Conservation (phyloP, 1,140 invertebrate species). For the Scaptomyza graminum region DNA sequence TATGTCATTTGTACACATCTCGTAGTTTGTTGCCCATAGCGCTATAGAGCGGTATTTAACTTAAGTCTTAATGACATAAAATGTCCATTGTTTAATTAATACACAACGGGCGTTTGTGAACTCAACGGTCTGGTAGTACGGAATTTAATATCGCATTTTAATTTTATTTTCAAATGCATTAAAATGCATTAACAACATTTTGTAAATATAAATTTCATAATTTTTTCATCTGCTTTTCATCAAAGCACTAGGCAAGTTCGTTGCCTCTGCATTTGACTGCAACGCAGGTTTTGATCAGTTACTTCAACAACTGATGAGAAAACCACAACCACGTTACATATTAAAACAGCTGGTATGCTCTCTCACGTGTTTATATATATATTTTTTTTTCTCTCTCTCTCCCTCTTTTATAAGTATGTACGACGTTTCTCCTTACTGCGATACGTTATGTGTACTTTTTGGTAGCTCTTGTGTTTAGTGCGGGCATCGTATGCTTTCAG, state of each 20-base stretch:
- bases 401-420: not conserved
- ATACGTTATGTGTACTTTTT: conserved; percentile 33
- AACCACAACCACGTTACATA: conserved; percentile 12
- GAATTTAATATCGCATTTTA: not conserved
- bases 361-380: conserved; percentile 1
- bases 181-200: too few species aligned
- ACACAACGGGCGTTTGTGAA: conserved; percentile 38
- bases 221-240: not conserved
- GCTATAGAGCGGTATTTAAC: conserved; percentile 49
- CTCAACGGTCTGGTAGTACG: not conserved
- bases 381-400: not conserved
- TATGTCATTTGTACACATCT: conserved; percentile 27
- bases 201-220: not conserved
- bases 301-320: conserved; percentile 29
- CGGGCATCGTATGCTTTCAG: conserved; percentile 58
- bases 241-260: conserved; percentile 20
- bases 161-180: too few species aligned
- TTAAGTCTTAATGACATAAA: conserved; percentile 56
- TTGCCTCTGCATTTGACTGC: conserved; percentile 24
- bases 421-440: not conserved
- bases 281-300: conserved; percentile 18
- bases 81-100: conserved; percentile 42
- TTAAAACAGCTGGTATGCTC: conserved; percentile 50
- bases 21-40: conserved; percentile 12
- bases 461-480: conserved; percentile 54